phyloP scores from a whole-genome alignment of 2,888 invertebrate genomes.

The Eupithecia inturbata region DNA sequence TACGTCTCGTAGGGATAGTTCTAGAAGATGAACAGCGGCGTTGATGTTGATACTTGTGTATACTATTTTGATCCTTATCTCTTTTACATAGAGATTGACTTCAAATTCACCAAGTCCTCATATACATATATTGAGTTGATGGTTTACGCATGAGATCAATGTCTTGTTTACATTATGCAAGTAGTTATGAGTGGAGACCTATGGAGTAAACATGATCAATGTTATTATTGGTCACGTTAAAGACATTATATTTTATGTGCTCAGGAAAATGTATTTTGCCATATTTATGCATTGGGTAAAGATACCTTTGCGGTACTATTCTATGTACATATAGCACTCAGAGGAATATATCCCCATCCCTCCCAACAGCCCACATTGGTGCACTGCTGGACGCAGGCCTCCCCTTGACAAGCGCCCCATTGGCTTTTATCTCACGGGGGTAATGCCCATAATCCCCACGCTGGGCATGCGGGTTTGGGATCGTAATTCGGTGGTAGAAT shows the following conservation, averaged over 20 bases:
- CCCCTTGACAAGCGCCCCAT: too few species aligned
- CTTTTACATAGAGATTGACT: background rate
- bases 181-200: background rate
- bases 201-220: background rate
- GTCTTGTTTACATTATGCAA: background rate
- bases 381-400: too few species aligned
- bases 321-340: background rate
- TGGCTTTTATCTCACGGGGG: too few species aligned
- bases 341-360: too few species aligned
- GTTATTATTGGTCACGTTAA: background rate
- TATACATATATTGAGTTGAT: background rate
- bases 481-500: too few species aligned
- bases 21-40: constrained; percentile 2
- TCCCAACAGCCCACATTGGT: too few species aligned
- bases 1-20: constrained; percentile 19
- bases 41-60: background rate
- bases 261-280: constrained; percentile 4
- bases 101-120: background rate
- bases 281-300: background rate
- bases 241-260: background rate
- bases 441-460: too few species aligned
- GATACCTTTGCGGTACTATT: background rate
- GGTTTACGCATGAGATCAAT: background rate
- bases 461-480: too few species aligned
- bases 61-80: background rate